Evolutionary conservation across 1,140 invertebrate species (phyloP).

Genomic region (Hydropsyche tenuis): DNA sequence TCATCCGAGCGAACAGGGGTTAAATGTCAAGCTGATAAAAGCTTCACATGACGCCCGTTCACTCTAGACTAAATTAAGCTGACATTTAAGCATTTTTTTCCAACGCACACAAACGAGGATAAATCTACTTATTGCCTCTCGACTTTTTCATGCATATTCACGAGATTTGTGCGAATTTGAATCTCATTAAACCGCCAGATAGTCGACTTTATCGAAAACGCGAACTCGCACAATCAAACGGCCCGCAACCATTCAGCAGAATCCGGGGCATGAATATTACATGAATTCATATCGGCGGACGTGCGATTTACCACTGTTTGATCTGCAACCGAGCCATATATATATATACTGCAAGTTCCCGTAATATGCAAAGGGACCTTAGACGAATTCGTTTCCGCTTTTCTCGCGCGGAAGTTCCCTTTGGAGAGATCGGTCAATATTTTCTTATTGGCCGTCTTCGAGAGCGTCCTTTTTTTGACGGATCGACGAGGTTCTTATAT

Average conservation of each 20-base stretch:
- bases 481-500: background rate
- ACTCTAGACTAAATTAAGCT: background rate
- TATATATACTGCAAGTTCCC: no score
- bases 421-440: slow-evolving; percentile 9
- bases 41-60: background rate
- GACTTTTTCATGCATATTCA: no score
- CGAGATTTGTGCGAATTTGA: no score
- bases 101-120: no score
- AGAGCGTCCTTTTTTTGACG: slow-evolving; percentile 6
- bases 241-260: no score
- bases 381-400: background rate
- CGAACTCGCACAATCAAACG: no score
- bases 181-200: no score
- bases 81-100: background rate
- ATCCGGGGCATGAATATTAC: background rate
- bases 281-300: background rate
- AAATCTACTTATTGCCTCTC: no score
- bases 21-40: slow-evolving; percentile 1
- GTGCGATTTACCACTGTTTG: background rate
- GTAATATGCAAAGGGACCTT: background rate
- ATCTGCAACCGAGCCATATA: no score
- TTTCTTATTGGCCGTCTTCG: slow-evolving; percentile 5
- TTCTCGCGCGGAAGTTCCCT: background rate
- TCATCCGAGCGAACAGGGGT: background rate
- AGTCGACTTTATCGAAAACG: no score